These are phyloP conservation scores for Dipodomys spectabilis DNA, from an alignment of 2,113 vertebrate genomes.

Conservation along the genomic window DNA sequence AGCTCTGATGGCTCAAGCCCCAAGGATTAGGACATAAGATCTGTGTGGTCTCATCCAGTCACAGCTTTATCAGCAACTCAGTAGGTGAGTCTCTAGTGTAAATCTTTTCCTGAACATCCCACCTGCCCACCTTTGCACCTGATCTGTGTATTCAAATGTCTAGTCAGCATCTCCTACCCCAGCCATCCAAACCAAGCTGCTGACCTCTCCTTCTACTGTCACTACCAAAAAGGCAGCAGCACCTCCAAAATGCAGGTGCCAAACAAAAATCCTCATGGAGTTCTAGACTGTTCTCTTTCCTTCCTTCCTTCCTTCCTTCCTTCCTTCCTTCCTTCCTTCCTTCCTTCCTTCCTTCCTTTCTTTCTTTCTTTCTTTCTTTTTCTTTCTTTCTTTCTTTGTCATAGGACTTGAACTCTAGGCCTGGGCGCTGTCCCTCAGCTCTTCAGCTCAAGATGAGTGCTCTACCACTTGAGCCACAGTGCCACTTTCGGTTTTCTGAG, in stretches of 20 bases:
- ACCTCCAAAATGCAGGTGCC: background rate
- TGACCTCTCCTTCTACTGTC: background rate
- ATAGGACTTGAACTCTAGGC: too few relatives aligned
- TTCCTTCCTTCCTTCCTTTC: rapidly evolving
- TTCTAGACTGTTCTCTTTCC: background rate
- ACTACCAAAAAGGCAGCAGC: background rate
- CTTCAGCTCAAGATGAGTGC: too few relatives aligned
- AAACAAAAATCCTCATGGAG: background rate
- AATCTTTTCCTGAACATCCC: background rate
- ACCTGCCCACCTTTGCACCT: background rate
- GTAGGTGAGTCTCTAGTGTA: background rate
- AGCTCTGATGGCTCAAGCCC: background rate
- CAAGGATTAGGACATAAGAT: background rate
- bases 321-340: too few relatives aligned
- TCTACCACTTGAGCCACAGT: too few relatives aligned
- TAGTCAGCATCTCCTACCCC: background rate
- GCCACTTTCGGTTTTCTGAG: too few relatives aligned
- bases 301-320: too few relatives aligned
- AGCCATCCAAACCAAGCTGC: background rate
- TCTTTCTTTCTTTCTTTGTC: too few relatives aligned
- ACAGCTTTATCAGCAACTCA: background rate
- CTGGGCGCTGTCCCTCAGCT: too few relatives aligned
- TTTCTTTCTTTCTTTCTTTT: too few relatives aligned
- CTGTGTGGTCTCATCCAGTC: background rate
- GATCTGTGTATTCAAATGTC: background rate